Conservation (phyloP, 2,797 vertebrate genomes). For the Podarcis siculus region DNA sequence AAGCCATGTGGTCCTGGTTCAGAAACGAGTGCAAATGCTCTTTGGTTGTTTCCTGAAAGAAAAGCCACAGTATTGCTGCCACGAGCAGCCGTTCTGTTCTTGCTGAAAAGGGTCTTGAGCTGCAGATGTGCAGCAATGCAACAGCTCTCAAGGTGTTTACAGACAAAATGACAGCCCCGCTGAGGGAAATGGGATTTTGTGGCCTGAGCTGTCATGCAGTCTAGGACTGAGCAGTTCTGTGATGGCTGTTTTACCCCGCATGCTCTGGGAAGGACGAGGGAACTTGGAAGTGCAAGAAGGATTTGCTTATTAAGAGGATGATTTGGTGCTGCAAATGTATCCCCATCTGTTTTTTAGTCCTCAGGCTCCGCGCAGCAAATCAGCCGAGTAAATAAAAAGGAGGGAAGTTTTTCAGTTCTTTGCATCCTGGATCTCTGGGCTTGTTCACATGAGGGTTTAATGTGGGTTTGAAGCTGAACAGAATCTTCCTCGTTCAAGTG, state of each 20-base stretch:
- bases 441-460: too few relatives aligned
- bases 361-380: not conserved
- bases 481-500: too few relatives aligned
- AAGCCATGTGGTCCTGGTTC: not conserved
- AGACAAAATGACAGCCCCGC: not conserved
- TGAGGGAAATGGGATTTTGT: not conserved
- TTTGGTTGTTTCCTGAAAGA: conserved; percentile 6
- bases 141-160: too few relatives aligned
- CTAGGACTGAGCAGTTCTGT: not conserved
- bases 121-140: not conserved
- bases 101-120: not conserved
- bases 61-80: not conserved
- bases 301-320: conserved; percentile 30
- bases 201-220: not conserved
- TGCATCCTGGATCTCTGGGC: not conserved
- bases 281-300: conserved; percentile 52
- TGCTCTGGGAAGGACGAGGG: not conserved
- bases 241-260: conserved; percentile 13
- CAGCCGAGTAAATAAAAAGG: not conserved
- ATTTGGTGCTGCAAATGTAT: conserved; percentile 36
- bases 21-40: not conserved
- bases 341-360: not conserved
- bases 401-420: not conserved
- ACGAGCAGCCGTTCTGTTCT: not conserved
- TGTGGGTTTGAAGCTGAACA: too few relatives aligned